Evolutionary conservation across 2,888 invertebrate species (phyloP).

Genomic region (Fragum fragum): DNA sequence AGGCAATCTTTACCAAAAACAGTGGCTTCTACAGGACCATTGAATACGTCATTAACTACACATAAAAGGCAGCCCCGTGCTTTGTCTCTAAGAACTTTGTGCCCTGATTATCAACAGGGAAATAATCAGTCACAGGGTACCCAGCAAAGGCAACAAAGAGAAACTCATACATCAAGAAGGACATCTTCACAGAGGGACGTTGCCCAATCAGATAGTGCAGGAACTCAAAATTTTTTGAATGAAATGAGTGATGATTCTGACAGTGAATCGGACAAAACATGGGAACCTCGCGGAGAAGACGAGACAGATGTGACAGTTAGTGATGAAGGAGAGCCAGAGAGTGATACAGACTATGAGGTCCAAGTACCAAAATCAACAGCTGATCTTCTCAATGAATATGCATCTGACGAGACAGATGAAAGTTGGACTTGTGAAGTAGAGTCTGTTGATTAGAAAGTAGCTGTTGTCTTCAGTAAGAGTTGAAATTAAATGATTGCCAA

Average conservation of each 20-base stretch:
- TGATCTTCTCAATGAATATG: conserved; percentile 72
- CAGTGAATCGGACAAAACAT: conserved; percentile 60
- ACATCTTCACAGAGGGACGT: not conserved
- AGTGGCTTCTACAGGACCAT: not conserved
- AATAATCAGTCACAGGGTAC: not conserved
- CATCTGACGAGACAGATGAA: conserved; percentile 71
- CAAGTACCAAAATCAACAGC: conserved; percentile 70
- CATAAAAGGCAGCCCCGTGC: not conserved
- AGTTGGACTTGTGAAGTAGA: conserved; percentile 68
- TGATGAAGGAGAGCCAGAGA: conserved; percentile 65
- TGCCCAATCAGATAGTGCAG: not conserved
- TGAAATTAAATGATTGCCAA: too few relatives aligned
- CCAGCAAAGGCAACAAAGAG: not conserved
- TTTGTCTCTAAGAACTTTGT: not conserved
- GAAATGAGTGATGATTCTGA: conserved; percentile 56
- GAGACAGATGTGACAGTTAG: conserved; percentile 56
- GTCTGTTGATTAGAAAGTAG: conserved; percentile 8
- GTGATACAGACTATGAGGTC: conserved; percentile 74
- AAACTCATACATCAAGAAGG: not conserved
- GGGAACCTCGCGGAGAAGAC: conserved; percentile 57
- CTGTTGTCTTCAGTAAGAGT: too few relatives aligned
- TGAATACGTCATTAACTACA: not conserved
- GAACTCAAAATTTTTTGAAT: conserved; percentile 40
- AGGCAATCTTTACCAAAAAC: not conserved
- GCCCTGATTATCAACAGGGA: not conserved